Evolutionary conservation across 2,888 invertebrate species (phyloP).

Genomic region (Epirrhoe tristata): DNA sequence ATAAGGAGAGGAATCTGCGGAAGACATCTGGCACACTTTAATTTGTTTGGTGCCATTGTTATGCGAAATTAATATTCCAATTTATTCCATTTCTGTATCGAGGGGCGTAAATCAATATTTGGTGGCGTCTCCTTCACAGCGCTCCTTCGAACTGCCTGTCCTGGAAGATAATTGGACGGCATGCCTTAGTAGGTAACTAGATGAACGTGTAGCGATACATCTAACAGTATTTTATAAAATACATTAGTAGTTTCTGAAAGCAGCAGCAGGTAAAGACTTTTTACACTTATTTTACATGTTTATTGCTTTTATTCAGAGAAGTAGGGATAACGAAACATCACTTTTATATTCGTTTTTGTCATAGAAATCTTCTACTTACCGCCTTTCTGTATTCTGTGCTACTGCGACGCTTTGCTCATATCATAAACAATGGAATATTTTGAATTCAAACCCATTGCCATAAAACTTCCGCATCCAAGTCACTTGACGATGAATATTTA

Average conservation of each 20-base stretch:
- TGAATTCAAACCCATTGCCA: conserved; percentile 22
- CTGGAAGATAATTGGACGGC: conserved; percentile 62
- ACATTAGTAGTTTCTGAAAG: not conserved
- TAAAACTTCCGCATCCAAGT: conserved; percentile 29
- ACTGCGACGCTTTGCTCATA: conserved; percentile 5
- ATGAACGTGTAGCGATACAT: conserved; percentile 53
- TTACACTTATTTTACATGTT: not conserved
- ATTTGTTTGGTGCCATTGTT: conserved; percentile 83
- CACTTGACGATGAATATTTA: conserved; percentile 33
- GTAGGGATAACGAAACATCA: not conserved
- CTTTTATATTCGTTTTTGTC: conserved; percentile 2
- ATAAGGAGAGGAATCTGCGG: conserved; percentile 67
- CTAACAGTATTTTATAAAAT: conserved; percentile 16
- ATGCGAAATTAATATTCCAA: conserved; percentile 85
- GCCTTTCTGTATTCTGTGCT: too few relatives aligned
- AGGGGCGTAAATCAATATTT: conserved; percentile 81
- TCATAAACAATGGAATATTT: conserved; percentile 29
- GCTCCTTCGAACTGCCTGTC: conserved; percentile 55
- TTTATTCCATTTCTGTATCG: conserved; percentile 83
- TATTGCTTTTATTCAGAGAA: not conserved
- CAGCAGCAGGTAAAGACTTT: too few relatives aligned
- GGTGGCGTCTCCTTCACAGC: conserved; percentile 64
- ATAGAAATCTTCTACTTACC: not conserved
- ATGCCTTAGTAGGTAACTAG: conserved; percentile 57
- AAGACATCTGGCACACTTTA: conserved; percentile 83